Base-by-base conservation (phyloP, 2,113 vertebrate species). In the Felis chaus region DNA sequence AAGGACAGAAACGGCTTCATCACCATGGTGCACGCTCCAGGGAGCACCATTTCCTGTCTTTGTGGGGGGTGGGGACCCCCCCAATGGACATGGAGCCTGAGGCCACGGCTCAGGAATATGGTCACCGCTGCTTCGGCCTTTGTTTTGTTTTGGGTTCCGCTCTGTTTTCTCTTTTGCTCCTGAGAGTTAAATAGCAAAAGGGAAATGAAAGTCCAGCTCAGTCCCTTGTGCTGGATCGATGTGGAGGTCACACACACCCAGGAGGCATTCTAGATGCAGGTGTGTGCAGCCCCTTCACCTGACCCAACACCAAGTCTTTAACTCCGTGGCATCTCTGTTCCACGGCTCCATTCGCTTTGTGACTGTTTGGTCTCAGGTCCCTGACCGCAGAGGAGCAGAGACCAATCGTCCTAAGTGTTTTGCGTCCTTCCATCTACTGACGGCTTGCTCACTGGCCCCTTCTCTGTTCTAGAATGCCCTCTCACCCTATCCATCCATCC, bases 391-490 rank as follows among this genome's bases (percentile, higher is more conserved):
- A 21, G 23, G 12, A 36, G 27, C 3, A 7, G 25, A 39, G 39
- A 18, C 55, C 39, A 5, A 7, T 2, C 10, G 21, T 68, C 39
- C 9, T 4, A 4, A 5, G 6, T 0, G 3, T 1, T 55, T 19
- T 19, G 7, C 0, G 19, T 5, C 4, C 39, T 14, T 14, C 11
- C 8, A 0, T 36, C 0, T 0, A 0, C 1, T 12, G 0, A 33
- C 0, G 9, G 39, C 27, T 33, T 4, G 19, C 19, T 25, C 33
- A 4, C 33, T 4, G 18, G 31, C 4, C 55, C 31, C 13, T 1
- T 23, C 45, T 8, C 2, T 3, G 1, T 2, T 7, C 23, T 29
- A 13, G 63, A 57, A 65, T 4, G 16, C 15, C 36, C n/a, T 18
- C 31, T n/a, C 36, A 6, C 21, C 4, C 14, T 13, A 19, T 11